A percentile compares a stretch with the other conserved stretches of the same genome.
phyloP scores from a whole-genome alignment of 2,113 vertebrate genomes.

The Sander lucioperca region DNA sequence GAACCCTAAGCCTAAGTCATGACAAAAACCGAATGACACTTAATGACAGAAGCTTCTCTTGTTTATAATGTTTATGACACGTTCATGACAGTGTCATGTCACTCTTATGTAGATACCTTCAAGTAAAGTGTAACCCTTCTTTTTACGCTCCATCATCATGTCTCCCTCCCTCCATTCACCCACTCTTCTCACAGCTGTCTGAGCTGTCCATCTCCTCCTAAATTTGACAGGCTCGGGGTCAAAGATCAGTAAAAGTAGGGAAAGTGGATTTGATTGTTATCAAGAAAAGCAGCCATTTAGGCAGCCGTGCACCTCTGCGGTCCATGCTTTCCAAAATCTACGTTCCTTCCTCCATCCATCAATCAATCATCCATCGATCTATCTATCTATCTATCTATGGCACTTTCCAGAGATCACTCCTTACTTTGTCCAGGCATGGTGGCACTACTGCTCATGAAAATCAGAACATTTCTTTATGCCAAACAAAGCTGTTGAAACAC shows the following conservation, averaged over 20 bases:
- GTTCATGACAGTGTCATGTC: too few species aligned
- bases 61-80: too few species aligned
- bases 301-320: slow-evolving; percentile 31
- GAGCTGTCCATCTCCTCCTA: not conserved
- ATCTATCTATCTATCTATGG: not conserved
- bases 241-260: slow-evolving; percentile 72
- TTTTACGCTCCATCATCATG: not conserved
- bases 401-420: not conserved
- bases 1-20: too few species aligned
- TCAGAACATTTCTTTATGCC: not conserved
- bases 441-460: not conserved
- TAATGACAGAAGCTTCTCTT: too few species aligned
- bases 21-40: too few species aligned
- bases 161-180: not conserved
- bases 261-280: slow-evolving; percentile 58
- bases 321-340: not conserved
- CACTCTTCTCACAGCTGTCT: slow-evolving; percentile 1
- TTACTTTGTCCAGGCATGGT: too few species aligned
- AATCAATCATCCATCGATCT: slow-evolving; percentile 16
- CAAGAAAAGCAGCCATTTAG: slow-evolving; percentile 39
- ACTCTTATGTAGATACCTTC: too few species aligned
- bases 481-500: not conserved
- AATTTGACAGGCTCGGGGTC: slow-evolving; percentile 43
- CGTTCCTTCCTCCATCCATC: slow-evolving; percentile 7
- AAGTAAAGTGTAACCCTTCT: too few species aligned